phyloP scores from a whole-genome alignment of 2,797 vertebrate species.

The Ceryle rudis region DNA sequence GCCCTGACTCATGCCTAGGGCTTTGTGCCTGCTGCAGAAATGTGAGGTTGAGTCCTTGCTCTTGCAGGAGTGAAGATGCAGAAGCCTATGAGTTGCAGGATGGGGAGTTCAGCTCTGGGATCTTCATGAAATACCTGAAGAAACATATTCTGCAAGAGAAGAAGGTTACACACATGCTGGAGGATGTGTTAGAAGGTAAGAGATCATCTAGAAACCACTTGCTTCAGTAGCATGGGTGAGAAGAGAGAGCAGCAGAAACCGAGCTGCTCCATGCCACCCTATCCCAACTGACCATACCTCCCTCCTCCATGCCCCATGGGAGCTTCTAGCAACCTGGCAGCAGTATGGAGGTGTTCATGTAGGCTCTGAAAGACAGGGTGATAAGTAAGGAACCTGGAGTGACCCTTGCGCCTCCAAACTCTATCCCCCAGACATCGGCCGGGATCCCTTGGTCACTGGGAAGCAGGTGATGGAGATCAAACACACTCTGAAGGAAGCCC shows the following conservation, averaged over 20 bases:
- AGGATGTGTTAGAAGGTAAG: conserved; percentile 90
- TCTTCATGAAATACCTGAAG: conserved; percentile 93
- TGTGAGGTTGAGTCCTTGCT: background rate
- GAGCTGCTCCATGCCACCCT: background rate
- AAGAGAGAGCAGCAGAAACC: background rate
- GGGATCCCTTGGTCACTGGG: conserved; percentile 84
- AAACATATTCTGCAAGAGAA: conserved; percentile 84
- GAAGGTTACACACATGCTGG: conserved; percentile 89
- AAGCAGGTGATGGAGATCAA: conserved; percentile 91
- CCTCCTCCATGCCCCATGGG: fast-evolving
- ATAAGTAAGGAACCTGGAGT: background rate
- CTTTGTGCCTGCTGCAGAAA: background rate
- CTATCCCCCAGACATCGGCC: conserved; percentile 82
- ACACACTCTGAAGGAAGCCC: conserved; percentile 88
- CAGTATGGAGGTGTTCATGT: background rate
- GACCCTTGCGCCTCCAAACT: background rate
- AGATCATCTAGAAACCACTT: background rate
- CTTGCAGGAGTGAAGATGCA: conserved; percentile 87
- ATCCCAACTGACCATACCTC: background rate
- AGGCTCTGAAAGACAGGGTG: background rate
- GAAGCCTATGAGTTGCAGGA: conserved; percentile 91
- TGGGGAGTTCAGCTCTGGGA: conserved; percentile 88
- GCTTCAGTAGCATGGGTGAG: background rate
- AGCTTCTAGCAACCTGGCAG: background rate
- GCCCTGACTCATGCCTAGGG: background rate